Base-by-base conservation (phyloP, 2,888 invertebrate species). In the Oxystoma pomonae region DNA sequence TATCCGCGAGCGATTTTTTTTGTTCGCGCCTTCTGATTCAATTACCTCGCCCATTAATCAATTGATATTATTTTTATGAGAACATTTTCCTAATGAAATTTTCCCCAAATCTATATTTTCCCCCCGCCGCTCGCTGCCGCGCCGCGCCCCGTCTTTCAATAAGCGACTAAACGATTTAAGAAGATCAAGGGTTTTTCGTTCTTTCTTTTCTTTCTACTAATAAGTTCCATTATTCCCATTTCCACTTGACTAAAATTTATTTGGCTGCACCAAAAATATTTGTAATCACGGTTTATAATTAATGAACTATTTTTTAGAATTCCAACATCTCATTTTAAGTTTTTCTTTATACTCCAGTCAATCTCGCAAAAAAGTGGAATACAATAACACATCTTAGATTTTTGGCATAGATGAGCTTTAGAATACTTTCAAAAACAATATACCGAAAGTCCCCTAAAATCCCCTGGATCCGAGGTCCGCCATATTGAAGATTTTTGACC, bases 171-270 rank as follows among this genome's bases (percentile, higher is more conserved):
- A 35, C 59, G 56, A 62, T 65, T 65, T 62, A 62, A 62, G n/a
- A n/a, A n/a, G 59, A 62, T 62, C 60, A 62, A 62, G 62, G 50
- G 53, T 21, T 53, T 57, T 60, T 62, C 50, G n/a, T n/a, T n/a
- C n/a, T n/a, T n/a, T n/a, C n/a, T n/a, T n/a, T n/a, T n/a, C 60
- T 57, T 60, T 63, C 35, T 35, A 3, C 35, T 67, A 81, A 81
- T 81, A 80, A 79, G 78, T 80, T 80, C 80, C 80, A 77, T 80
- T 79, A 80, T 79, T 79, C 80, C 77, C 78, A 79, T 80, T 81
- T 81, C 78, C 79, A 79, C 79, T 79, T 80, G 78, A 35, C 35
- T 35, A n/a, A n/a, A n/a, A n/a, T n/a, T n/a, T n/a, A n/a, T n/a
- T n/a, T n/a, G n/a, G n/a, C n/a, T n/a, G n/a, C n/a, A n/a, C n/a